phyloP scores from a whole-genome alignment of 64 coral and sea anemone species.

The Pocillopora damicornis region DNA sequence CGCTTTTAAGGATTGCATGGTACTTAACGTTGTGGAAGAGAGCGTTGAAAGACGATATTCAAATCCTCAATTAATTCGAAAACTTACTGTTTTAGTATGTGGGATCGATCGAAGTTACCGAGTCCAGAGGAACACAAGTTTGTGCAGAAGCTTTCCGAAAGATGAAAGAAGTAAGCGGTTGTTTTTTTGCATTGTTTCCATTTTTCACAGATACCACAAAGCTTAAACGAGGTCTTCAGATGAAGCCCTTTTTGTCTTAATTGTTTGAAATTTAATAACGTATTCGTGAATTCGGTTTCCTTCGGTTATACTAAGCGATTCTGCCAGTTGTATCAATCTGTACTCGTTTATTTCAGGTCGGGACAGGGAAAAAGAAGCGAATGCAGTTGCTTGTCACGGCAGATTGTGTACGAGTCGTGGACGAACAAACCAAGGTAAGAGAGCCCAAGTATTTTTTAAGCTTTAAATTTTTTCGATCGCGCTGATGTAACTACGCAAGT shows the following conservation, averaged over 20 bases:
- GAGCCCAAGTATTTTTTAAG: not conserved
- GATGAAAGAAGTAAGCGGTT: constrained; percentile 72
- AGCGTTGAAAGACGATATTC: not conserved
- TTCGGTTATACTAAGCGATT: not conserved
- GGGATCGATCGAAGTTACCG: constrained; percentile 86
- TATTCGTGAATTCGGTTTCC: not conserved
- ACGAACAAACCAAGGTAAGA: constrained; percentile 80
- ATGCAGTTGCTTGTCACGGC: constrained; percentile 76
- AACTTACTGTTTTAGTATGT: constrained; percentile 62
- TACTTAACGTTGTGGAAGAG: not conserved
- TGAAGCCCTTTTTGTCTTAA: constrained; percentile 2
- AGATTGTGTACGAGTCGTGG: constrained; percentile 78
- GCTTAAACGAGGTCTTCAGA: constrained; percentile 34
- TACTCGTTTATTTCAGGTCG: constrained; percentile 17
- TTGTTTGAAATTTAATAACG: not conserved
- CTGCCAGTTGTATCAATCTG: not conserved
- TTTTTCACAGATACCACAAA: not conserved
- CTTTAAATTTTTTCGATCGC: not conserved
- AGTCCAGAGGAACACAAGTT: constrained; percentile 95
- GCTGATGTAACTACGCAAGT: not conserved
- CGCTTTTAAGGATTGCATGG: not conserved
- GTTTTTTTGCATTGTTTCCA: constrained; percentile 14
- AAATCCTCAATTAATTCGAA: not conserved
- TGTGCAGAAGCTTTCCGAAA: constrained; percentile 90
- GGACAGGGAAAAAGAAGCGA: constrained; percentile 46